Conservation (phyloP, 2,888 invertebrate genomes). For the Gerosis bhagava region DNA sequence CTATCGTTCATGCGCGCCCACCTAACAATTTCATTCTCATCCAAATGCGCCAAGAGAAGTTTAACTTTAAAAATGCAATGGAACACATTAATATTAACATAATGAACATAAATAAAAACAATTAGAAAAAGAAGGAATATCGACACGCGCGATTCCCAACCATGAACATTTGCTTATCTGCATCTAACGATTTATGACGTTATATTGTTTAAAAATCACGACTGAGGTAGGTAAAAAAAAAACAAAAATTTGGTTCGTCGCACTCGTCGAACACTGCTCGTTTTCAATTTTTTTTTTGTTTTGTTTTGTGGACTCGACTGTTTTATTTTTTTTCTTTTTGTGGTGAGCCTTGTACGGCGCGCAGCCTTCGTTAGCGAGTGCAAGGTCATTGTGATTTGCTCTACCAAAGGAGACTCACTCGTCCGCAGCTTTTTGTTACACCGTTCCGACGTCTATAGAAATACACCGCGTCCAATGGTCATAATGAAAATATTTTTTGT, state of each 20-base stretch:
- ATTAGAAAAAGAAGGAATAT: conserved; percentile 23
- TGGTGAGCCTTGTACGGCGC: conserved; percentile 59
- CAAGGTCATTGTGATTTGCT: conserved; percentile 67
- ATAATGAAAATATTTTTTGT: conserved; percentile 32
- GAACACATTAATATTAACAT: no score
- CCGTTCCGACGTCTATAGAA: conserved; percentile 26
- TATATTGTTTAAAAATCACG: conserved; percentile 28
- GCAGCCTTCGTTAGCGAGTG: conserved; percentile 75
- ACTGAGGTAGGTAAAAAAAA: conserved; percentile 34
- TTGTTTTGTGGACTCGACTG: conserved; percentile 67
- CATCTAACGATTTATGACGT: conserved; percentile 24
- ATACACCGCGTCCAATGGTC: conserved; percentile 28
- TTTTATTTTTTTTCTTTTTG: conserved; percentile 64
- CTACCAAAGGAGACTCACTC: conserved; percentile 43
- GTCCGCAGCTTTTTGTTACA: conserved; percentile 38
- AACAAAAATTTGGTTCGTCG: conserved; percentile 45
- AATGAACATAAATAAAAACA: not conserved
- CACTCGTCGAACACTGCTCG: conserved; percentile 58
- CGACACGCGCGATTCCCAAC: conserved; percentile 11
- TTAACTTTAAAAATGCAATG: no score
- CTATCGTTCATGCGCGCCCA: no score
- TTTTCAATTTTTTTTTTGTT: conserved; percentile 58
- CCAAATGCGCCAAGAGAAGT: no score
- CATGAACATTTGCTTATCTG: conserved; percentile 10
- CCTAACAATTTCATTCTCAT: no score